Evolutionary conservation across 2,888 invertebrate species (phyloP), one percentile per base, ranked within the genome.

Genomic region (Drosophila pseudotakahashii): DNA sequence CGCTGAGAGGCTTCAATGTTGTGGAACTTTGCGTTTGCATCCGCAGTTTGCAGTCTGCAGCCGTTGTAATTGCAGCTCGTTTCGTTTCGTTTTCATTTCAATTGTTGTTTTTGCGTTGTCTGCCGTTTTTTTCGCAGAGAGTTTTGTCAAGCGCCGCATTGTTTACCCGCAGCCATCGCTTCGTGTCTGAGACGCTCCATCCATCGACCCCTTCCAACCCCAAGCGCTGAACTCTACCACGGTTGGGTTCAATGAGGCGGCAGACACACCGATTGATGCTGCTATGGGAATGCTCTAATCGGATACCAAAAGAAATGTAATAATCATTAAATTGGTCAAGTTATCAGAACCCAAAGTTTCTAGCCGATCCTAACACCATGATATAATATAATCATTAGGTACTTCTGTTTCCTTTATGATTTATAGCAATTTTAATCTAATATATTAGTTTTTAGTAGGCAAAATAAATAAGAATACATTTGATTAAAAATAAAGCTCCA

Each of bases 1-100:
- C 67, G 78, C 86, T 78, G 81, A 61, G 42, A 53, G 73, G 54
- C 71, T 72, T 63, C 71, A 71, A 57, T 72, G 71, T 71, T 61
- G 66, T 73, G 66, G 58, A 58, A 63, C 72, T 73, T 64, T 36
- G 51, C 34, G 51, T 69, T 76, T 80, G 84, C 85, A 81, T 79
- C 85, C 77, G 81, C 81, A 76, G 82, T 73, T 51, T 50, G 61
- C 58, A 42, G 44, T 69, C 77, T 61, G 63, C 59, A 57, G 19
- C 61, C 51, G 66, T 42, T 71, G 71, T 71, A 71, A 71, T 71
- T 71, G 73, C 71, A 71, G 45, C 63, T 72, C 63, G 73, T 69
- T 68, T 44, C 63, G 73, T 69, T 68, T 44, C 59, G 39, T 63
- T 71, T 71, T 48, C 64, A 66, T 66, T 66, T 66, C 64, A 54